Evolutionary conservation across 2,797 vertebrate species (phyloP), one percentile per base, ranked within the genome.

Genomic region (Lycodopsis pacificus): DNA sequence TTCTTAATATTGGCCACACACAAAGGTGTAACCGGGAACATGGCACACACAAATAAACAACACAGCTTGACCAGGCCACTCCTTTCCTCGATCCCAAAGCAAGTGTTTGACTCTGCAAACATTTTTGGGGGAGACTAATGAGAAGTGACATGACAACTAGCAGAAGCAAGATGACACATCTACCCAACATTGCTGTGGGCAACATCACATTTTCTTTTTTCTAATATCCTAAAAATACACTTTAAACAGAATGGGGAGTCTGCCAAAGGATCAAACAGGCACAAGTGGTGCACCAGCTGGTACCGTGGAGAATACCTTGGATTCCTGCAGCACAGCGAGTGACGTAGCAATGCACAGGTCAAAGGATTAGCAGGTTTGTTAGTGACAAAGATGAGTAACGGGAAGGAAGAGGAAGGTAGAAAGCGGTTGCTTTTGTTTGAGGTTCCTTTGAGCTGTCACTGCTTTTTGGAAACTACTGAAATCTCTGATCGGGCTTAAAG

Each of bases 261-360:
- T 93, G 91, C 92, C 91, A 92, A 92, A 83, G 81, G 87, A 93
- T 94, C 91, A 92, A 94, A 92, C 80, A 86, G 88, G 90, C 89
- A 85, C 92, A 92, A 90, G 89, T 89, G 89, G 86, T 85, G 80
- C 84, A 86, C 92, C 93, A 93, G 90, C 91, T 92, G 92, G 90
- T 87, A 76, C 89, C 69, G 25, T 86, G 82, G 87, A 91, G 91
- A 89, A 91, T 88, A 89, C 91, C 88, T 90, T 88, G 84, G 85
- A 88, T 78, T 89, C 84, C 82, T 85, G 88, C 76, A 44, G 88
- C 79, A 86, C 81, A 70, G 67, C 34, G 30, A 80, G 85, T 89
- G 83, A 91, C 81, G 86, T 81, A 83, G 88, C 65, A 77, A 77
- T 53, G 79, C 80, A 80, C 87, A 82, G 89, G 87, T 92, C 86